A percentile compares a stretch with the other conserved stretches of the same genome.
Evolutionary conservation across 1,140 invertebrate genomes (phyloP).

Genomic region (Maconellicoccus hirsutus): DNA sequence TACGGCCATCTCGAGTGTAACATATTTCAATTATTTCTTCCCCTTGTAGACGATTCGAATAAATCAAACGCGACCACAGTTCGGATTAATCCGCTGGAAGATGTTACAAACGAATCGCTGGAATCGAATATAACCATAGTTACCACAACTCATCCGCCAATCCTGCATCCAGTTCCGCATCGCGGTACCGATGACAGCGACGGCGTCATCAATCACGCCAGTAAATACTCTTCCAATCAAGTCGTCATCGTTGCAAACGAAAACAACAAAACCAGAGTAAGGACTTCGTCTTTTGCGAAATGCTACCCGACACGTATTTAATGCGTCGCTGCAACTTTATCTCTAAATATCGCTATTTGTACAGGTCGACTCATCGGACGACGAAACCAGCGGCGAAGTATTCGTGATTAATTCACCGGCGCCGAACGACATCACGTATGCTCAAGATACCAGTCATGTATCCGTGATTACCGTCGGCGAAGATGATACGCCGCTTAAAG

Average conservation of each 20-base stretch:
- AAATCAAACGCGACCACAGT: not conserved
- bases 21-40: no score
- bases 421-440: conserved; percentile 38
- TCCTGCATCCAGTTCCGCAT: conserved; percentile 38
- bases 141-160: conserved; percentile 59
- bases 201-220: conserved; percentile 31
- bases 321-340: no score
- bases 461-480: conserved; percentile 81
- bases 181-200: conserved; percentile 25
- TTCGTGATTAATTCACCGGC: conserved; percentile 29
- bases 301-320: not conserved
- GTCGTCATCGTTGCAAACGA: conserved; percentile 67
- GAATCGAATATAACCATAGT: conserved; percentile 53
- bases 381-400: conserved; percentile 29
- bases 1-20: no score
- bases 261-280: conserved; percentile 52
- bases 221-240: conserved; percentile 39
- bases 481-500: conserved; percentile 36
- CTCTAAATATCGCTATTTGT: conserved; percentile 2
- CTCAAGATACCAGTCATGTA: conserved; percentile 64
- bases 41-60: not conserved
- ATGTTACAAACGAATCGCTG: not conserved
- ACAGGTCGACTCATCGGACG: conserved; percentile 46
- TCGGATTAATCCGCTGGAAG: not conserved
- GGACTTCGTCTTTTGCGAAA: conserved; percentile 19